phyloP scores from a whole-genome alignment of 2,113 vertebrate species.

The Procapra przewalskii region DNA sequence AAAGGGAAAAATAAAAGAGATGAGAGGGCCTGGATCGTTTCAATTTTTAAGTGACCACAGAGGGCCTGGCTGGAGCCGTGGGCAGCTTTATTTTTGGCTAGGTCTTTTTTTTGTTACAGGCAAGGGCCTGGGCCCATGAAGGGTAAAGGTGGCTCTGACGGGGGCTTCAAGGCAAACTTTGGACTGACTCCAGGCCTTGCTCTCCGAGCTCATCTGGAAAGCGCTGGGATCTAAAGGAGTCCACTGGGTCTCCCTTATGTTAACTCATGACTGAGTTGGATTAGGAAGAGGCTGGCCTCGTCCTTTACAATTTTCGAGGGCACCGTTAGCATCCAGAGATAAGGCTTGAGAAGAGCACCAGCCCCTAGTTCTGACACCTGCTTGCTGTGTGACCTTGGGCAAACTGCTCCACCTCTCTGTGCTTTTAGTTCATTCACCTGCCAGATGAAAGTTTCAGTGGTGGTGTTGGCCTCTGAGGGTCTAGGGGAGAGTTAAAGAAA shows the following conservation, averaged over 20 bases:
- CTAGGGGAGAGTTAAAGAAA: neutral
- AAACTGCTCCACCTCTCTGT: neutral
- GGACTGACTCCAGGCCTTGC: neutral
- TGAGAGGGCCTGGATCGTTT: neutral
- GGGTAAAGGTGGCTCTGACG: neutral
- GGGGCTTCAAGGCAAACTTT: neutral
- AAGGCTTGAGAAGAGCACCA: neutral
- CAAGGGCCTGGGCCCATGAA: neutral
- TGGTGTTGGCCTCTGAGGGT: neutral
- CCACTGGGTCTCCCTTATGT: neutral
- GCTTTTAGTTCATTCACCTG: neutral
- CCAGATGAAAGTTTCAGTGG: neutral
- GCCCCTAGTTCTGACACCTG: neutral
- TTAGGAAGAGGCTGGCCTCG: neutral
- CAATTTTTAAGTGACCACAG: constrained; percentile 44
- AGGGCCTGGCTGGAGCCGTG: neutral
- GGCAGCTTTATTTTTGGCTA: constrained; percentile 48
- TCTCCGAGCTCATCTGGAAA: neutral
- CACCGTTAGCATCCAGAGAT: neutral
- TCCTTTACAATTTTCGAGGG: neutral
- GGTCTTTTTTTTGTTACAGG: neutral
- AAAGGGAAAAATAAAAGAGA: neutral
- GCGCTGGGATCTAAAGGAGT: neutral
- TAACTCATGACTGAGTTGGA: neutral
- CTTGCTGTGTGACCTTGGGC: constrained; percentile 19